phyloP scores from a whole-genome alignment of 2,797 vertebrate genomes.

The Allobates femoralis region DNA sequence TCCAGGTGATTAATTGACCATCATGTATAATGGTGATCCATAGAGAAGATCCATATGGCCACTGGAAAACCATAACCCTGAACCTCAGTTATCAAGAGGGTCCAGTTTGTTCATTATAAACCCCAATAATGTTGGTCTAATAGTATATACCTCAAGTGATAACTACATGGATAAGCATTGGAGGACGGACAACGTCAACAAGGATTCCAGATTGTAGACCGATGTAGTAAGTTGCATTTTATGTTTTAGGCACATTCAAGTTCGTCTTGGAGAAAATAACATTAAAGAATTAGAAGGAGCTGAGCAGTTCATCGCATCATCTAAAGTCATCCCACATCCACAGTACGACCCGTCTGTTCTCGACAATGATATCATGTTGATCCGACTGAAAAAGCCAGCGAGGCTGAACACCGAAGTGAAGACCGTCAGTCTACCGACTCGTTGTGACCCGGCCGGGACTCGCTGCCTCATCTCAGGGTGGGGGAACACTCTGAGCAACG shows the following conservation, averaged over 20 bases:
- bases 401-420: slow-evolving; percentile 57
- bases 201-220: background rate
- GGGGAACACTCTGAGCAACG: slow-evolving; percentile 64
- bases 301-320: slow-evolving; percentile 63
- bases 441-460: slow-evolving; percentile 56
- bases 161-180: background rate
- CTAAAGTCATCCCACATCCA: slow-evolving; percentile 65
- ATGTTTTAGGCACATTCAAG: slow-evolving; percentile 55
- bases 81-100: too few species aligned
- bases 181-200: background rate
- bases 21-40: background rate
- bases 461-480: slow-evolving; percentile 69
- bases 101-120: background rate
- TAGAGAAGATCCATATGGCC: background rate
- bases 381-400: slow-evolving; percentile 61
- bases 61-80: background rate
- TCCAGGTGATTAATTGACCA: background rate
- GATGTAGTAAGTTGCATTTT: background rate
- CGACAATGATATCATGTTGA: slow-evolving; percentile 69
- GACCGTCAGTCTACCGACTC: slow-evolving; percentile 46
- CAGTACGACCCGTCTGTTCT: accelerated
- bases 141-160: background rate
- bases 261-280: slow-evolving; percentile 66
- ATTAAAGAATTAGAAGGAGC: slow-evolving; percentile 42
- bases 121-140: background rate